phyloP scores from a whole-genome alignment of 2,113 vertebrate genomes.

The Petromus typicus region DNA sequence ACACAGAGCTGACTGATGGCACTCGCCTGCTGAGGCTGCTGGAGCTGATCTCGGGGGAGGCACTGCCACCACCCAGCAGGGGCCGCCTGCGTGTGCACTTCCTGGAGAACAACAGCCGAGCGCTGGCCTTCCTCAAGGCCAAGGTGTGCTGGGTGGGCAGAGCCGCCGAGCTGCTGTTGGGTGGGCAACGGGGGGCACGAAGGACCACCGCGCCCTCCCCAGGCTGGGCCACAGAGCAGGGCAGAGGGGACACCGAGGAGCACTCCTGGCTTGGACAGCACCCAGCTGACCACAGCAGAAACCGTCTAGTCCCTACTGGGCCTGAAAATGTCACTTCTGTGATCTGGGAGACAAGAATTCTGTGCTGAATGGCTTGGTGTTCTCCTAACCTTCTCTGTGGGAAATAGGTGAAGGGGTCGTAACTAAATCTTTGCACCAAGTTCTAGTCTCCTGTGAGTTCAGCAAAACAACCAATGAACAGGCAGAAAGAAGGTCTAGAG shows the following conservation, averaged over 20 bases:
- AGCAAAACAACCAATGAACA: too few relatives aligned
- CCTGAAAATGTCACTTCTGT: neutral
- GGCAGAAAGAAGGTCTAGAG: too few relatives aligned
- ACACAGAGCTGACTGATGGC: constrained; percentile 91
- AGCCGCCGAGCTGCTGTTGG: neutral
- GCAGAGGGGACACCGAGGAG: neutral
- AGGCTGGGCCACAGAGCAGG: neutral
- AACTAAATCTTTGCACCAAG: too few relatives aligned
- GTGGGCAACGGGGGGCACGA: neutral
- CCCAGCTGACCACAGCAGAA: neutral
- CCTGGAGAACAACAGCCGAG: constrained; percentile 95
- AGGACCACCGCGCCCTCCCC: neutral
- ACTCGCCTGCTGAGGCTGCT: constrained; percentile 90
- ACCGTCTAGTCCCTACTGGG: neutral
- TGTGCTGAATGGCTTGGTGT: neutral
- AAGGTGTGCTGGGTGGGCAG: constrained; percentile 85
- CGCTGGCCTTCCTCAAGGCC: constrained; percentile 93
- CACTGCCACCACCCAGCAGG: constrained; percentile 87
- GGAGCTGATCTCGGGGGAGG: constrained; percentile 91
- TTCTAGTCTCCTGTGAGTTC: too few relatives aligned
- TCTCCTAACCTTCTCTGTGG: neutral
- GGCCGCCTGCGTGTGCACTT: constrained; percentile 91
- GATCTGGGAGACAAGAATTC: neutral
- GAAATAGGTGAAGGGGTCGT: too few relatives aligned
- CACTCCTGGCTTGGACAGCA: too few relatives aligned